phyloP scores from a whole-genome alignment of 2,797 vertebrate genomes.

The Gobio occitaniae region DNA sequence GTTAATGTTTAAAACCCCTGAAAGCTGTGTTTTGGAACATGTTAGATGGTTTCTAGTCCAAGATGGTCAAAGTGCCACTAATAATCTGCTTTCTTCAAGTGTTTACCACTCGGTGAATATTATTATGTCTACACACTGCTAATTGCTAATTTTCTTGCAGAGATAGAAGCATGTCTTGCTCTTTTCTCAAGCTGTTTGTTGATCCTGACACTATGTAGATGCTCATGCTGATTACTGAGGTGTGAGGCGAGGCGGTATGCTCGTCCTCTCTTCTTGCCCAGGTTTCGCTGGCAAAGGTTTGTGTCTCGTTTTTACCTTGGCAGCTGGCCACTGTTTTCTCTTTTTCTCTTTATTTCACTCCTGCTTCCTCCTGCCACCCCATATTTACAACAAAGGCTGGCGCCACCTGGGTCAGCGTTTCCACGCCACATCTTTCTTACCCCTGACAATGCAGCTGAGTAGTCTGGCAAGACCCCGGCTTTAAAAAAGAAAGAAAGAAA shows the following conservation, averaged over 20 bases:
- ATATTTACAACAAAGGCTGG: constrained; percentile 54
- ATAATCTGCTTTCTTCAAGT: constrained; percentile 1
- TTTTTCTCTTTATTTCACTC: constrained; percentile 31
- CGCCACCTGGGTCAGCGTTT: constrained; percentile 33
- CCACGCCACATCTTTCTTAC: constrained; percentile 44
- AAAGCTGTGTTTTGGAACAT: background rate
- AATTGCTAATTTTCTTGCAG: constrained; percentile 18
- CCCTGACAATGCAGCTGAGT: constrained; percentile 38
- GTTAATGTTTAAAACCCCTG: background rate
- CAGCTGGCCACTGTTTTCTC: constrained; percentile 41
- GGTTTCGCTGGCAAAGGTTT: constrained; percentile 47
- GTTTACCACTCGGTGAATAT: constrained; percentile 15
- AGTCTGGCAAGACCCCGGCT: constrained; percentile 22
- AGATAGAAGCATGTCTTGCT: constrained; percentile 11
- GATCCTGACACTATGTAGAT: constrained; percentile 43
- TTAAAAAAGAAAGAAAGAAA: constrained; percentile 16
- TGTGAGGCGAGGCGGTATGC: constrained; percentile 41
- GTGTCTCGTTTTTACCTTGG: constrained; percentile 53
- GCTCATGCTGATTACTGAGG: constrained; percentile 45
- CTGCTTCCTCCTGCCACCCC: constrained; percentile 31
- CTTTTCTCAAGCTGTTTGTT: constrained; percentile 40
- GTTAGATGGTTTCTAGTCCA: background rate
- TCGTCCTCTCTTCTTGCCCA: constrained; percentile 28
- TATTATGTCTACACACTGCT: constrained; percentile 24
- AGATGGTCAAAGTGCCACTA: background rate